Percentiles rank a stretch among this genome's conserved stretches.
Conservation (phyloP, 2,888 invertebrate species). For the Koerneria pararmatus region DNA sequence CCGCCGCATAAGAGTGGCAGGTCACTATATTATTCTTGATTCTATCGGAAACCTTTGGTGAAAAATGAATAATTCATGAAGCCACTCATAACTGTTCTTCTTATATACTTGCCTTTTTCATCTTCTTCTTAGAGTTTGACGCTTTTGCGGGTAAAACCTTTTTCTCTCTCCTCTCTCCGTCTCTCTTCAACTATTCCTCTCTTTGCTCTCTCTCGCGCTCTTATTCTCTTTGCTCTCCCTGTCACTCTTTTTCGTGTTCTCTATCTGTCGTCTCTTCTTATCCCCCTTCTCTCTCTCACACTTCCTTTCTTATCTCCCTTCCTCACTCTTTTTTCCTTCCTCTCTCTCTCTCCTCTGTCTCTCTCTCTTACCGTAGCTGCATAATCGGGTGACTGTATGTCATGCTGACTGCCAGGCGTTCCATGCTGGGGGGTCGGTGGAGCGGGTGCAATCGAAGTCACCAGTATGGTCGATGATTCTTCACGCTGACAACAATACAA, state of each 20-base stretch:
- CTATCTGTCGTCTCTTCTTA: slow-evolving; percentile 16
- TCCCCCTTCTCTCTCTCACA: slow-evolving; percentile 11
- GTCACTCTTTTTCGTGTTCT: no score
- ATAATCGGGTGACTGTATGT: slow-evolving; percentile 14
- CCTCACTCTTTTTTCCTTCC: no score
- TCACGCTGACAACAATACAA: slow-evolving; percentile 11
- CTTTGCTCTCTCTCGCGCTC: slow-evolving; percentile 25
- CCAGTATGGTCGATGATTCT: slow-evolving; percentile 28
- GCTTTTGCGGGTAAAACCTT: no score
- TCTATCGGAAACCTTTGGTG: no score
- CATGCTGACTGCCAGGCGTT: slow-evolving; percentile 25
- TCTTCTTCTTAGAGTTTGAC: no score
- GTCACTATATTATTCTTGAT: no score
- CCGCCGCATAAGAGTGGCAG: no score
- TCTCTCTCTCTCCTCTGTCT: no score
- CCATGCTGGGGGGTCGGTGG: slow-evolving; percentile 27
- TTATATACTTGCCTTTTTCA: no score
- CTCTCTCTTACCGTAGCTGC: background rate
- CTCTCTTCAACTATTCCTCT: slow-evolving; percentile 14
- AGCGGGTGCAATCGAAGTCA: slow-evolving; percentile 29
- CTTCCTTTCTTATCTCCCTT: slow-evolving; percentile 16
- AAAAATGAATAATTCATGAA: no score
- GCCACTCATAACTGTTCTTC: no score
- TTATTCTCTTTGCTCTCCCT: no score
- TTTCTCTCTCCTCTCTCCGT: slow-evolving; percentile 11